Conservation (phyloP, 1,140 invertebrate genomes). For the Latrodectus geometricus region DNA sequence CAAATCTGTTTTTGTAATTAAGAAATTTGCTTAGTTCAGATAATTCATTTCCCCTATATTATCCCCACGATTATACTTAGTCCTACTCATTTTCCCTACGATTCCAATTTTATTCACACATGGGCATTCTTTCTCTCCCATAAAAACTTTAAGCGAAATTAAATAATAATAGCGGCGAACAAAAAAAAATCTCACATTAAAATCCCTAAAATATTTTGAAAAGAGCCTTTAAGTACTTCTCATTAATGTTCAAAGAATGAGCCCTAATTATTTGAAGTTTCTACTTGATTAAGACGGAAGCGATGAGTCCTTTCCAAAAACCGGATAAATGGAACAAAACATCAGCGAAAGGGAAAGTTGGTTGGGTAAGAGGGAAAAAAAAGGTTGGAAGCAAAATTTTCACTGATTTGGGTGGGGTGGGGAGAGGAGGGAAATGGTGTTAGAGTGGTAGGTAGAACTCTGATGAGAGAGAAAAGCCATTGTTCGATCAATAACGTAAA, state of each 20-base stretch:
- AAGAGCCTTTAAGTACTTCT: constrained; percentile 27
- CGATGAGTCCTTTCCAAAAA: constrained; percentile 38
- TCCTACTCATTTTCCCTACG: too few relatives aligned
- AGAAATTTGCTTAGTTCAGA: too few relatives aligned
- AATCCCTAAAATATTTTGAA: constrained; percentile 36
- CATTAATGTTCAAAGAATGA: constrained; percentile 3
- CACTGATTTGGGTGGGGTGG: constrained; percentile 28
- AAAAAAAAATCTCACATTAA: neutral
- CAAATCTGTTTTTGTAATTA: too few relatives aligned
- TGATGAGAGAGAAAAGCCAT: constrained; percentile 56
- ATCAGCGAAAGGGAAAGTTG: neutral
- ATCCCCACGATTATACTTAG: too few relatives aligned
- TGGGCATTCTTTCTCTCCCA: too few relatives aligned
- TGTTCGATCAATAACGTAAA: constrained; percentile 58
- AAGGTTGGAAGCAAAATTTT: constrained; percentile 16
- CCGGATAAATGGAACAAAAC: constrained; percentile 25
- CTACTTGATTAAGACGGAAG: constrained; percentile 45
- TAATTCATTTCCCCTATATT: too few relatives aligned
- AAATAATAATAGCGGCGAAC: neutral
- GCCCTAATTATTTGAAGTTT: constrained; percentile 35
- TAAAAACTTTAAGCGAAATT: neutral
- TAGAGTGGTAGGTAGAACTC: constrained; percentile 12
- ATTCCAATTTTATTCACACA: too few relatives aligned
- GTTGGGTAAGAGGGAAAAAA: neutral
- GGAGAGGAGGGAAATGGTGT: neutral